Conservation (phyloP, 2,888 invertebrate genomes). For the Bellardia pandia region DNA sequence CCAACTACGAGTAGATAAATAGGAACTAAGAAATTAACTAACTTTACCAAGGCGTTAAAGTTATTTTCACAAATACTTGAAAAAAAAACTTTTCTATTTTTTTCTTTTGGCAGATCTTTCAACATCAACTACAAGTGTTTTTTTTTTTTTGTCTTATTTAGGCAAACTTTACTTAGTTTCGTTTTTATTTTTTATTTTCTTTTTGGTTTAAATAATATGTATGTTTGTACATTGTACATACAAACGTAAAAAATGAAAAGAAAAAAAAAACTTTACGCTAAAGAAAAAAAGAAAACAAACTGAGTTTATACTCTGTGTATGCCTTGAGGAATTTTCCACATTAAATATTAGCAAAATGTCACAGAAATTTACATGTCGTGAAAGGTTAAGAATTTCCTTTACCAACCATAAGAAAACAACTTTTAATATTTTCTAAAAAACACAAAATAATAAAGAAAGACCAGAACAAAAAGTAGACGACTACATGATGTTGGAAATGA, state of each 20-base stretch:
- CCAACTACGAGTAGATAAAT: background rate
- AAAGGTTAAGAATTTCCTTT: constrained; percentile 41
- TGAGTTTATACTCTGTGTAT: background rate
- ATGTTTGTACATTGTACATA: no score
- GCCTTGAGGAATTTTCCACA: constrained; percentile 48
- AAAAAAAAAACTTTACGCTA: background rate
- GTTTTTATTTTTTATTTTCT: background rate
- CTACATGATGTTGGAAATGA: background rate
- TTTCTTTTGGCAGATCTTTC: constrained; percentile 18
- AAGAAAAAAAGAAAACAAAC: background rate
- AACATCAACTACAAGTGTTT: constrained; percentile 20
- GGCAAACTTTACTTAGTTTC: background rate
- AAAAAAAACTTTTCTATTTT: constrained; percentile 22
- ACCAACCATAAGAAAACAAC: no score
- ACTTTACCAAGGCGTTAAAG: constrained; percentile 40
- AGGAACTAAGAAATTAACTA: constrained; percentile 22
- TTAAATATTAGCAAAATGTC: constrained; percentile 48
- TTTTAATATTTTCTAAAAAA: background rate
- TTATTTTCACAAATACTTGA: constrained; percentile 30
- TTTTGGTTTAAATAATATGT: background rate
- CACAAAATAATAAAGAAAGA: background rate
- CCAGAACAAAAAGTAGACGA: background rate
- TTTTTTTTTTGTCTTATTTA: background rate
- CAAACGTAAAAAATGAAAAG: background rate
- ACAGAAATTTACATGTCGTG: constrained; percentile 50